These are phyloP conservation scores for Stramonita haemastoma DNA, from an alignment of 2,888 invertebrate genomes.

Conservation along the genomic window DNA sequence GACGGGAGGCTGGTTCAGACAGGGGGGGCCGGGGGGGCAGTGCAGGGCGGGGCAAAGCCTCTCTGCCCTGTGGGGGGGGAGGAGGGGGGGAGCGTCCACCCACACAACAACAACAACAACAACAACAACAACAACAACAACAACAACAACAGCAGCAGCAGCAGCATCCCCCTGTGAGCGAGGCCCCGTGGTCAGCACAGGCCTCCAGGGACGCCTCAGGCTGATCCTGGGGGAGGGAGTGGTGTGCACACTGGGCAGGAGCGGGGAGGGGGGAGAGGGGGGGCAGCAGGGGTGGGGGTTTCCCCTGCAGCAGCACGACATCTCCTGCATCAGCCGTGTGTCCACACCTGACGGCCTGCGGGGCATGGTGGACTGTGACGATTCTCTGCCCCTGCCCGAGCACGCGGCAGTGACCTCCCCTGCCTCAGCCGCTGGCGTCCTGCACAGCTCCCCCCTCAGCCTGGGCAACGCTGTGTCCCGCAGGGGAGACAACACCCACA, in stretches of 20 bases:
- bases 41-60: neutral
- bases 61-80: neutral
- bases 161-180: neutral
- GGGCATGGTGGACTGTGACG: conserved; percentile 50
- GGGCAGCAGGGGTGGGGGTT: neutral
- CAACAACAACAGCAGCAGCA: neutral
- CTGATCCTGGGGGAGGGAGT: conserved; percentile 20
- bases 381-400: conserved; percentile 38
- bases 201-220: neutral
- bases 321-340: conserved; percentile 54
- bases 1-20: neutral
- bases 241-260: conserved; percentile 18
- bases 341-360: conserved; percentile 53
- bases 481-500: neutral
- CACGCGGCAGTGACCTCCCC: neutral
- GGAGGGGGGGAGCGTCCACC: too few relatives aligned
- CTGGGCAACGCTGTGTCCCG: neutral
- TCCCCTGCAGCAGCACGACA: conserved; percentile 46
- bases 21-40: neutral
- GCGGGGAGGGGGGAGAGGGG: neutral
- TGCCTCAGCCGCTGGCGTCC: neutral
- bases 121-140: neutral
- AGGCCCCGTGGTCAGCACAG: neutral
- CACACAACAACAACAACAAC: neutral
- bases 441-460: conserved; percentile 35